phyloP scores from a whole-genome alignment of 2,797 vertebrate genomes.

The Gallinago nigripennis region DNA sequence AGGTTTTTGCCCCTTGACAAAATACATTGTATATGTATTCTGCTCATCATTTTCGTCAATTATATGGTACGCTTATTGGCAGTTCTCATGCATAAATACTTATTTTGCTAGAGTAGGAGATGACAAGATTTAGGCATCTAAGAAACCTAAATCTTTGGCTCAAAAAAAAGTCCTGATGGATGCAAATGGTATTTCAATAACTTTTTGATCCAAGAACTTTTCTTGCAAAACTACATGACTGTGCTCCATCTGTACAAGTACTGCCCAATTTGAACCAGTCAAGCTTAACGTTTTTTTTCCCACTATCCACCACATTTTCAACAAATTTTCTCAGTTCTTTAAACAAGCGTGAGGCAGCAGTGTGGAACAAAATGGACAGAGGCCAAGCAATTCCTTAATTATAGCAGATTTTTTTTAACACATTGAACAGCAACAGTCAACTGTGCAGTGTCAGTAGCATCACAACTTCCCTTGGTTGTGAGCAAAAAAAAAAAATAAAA shows the following conservation, averaged over 20 bases:
- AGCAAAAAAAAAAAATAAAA: background rate
- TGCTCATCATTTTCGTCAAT: background rate
- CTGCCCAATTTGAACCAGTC: constrained; percentile 25
- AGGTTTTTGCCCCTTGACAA: background rate
- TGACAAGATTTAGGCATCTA: constrained; percentile 23
- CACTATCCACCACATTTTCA: constrained; percentile 36
- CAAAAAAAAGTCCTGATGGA: background rate
- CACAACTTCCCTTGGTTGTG: background rate
- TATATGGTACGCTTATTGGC: background rate
- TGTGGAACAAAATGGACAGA: constrained; percentile 41
- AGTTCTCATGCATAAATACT: background rate
- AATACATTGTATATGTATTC: background rate
- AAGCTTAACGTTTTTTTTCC: background rate
- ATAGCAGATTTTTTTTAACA: background rate
- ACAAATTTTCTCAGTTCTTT: constrained; percentile 60
- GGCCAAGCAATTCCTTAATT: constrained; percentile 41
- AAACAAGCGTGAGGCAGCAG: constrained; percentile 29
- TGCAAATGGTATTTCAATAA: constrained; percentile 48
- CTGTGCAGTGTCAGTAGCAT: background rate
- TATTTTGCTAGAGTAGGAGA: constrained; percentile 1
- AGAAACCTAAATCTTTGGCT: constrained; percentile 42
- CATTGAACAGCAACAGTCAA: constrained; percentile 1
- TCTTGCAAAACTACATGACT: background rate
- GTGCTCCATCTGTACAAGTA: constrained; percentile 55
- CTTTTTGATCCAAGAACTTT: constrained; percentile 27